These are phyloP conservation scores for Bambusicola thoracicus DNA, from an alignment of 2,113 vertebrate genomes.

Conservation along the genomic window DNA sequence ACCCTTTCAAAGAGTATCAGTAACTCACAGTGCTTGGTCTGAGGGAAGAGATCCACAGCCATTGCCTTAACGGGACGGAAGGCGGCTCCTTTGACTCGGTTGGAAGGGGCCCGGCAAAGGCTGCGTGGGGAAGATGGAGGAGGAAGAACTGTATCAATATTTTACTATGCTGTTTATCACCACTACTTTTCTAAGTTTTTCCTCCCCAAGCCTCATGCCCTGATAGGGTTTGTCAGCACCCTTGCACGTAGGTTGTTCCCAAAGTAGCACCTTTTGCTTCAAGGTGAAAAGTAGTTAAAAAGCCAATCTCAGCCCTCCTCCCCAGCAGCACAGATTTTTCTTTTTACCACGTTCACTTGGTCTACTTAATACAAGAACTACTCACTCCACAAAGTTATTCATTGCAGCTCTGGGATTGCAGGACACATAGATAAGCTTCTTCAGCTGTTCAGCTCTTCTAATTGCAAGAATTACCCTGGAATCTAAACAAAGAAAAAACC, in stretches of 20 bases:
- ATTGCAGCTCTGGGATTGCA: conserved; percentile 96
- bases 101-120: conserved; percentile 92
- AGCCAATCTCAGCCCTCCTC: fast-evolving
- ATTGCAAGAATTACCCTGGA: conserved; percentile 94
- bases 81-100: conserved; percentile 87
- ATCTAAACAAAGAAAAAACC: conserved; percentile 77
- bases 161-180: not conserved
- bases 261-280: not conserved
- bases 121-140: conserved; percentile 24
- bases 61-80: conserved; percentile 88
- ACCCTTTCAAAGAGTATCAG: conserved; percentile 90
- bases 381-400: conserved; percentile 97
- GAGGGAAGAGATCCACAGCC: conserved; percentile 95
- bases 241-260: too few relatives aligned
- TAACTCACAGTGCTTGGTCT: conserved; percentile 92
- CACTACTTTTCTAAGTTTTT: not conserved
- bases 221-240: not conserved
- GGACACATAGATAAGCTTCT: conserved; percentile 91
- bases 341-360: not conserved
- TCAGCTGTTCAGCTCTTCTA: conserved; percentile 89
- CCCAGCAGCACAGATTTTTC: fast-evolving
- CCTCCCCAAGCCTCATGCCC: not conserved
- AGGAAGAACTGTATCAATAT: not conserved
- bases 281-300: not conserved
- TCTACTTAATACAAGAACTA: conserved; percentile 12